A percentile compares a stretch with the other conserved stretches of the same genome.
phyloP scores from a whole-genome alignment of 2,797 vertebrate species.

The Miopithecus talapoin region DNA sequence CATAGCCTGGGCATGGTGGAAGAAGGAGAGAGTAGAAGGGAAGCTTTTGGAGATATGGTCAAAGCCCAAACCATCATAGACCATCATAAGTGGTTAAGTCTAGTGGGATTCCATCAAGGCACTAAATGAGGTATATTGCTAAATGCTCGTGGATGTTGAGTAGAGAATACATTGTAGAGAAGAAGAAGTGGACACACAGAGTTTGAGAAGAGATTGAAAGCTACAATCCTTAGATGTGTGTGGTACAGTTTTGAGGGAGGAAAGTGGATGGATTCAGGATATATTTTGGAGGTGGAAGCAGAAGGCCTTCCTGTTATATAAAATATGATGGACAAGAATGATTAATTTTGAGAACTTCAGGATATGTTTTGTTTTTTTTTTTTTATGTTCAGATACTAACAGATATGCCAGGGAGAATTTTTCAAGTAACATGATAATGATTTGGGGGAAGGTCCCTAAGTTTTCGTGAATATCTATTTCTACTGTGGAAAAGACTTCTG shows the following conservation, averaged over 20 bases:
- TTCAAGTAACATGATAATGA: background rate
- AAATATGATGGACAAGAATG: background rate
- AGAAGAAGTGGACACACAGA: background rate
- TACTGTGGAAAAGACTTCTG: background rate
- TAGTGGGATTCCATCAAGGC: background rate
- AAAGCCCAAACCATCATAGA: background rate
- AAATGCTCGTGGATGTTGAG: background rate
- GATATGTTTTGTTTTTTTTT: background rate
- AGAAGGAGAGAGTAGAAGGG: background rate
- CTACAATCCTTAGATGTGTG: too few species aligned
- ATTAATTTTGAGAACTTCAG: background rate
- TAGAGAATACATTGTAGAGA: background rate
- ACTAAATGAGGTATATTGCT: background rate
- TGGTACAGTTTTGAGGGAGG: fast-evolving
- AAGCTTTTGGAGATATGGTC: too few species aligned
- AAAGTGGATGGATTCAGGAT: too few species aligned
- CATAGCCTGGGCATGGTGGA: fast-evolving
- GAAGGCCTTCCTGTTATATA: background rate
- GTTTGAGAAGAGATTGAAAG: background rate
- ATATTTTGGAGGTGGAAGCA: background rate
- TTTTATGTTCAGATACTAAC: background rate
- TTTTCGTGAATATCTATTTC: background rate
- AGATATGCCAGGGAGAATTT: background rate
- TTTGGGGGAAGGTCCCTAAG: background rate
- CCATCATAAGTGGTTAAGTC: fast-evolving